These are phyloP conservation scores for Neodontobutis hainanensis DNA, from an alignment of 2,113 vertebrate genomes.

Conservation along the genomic window DNA sequence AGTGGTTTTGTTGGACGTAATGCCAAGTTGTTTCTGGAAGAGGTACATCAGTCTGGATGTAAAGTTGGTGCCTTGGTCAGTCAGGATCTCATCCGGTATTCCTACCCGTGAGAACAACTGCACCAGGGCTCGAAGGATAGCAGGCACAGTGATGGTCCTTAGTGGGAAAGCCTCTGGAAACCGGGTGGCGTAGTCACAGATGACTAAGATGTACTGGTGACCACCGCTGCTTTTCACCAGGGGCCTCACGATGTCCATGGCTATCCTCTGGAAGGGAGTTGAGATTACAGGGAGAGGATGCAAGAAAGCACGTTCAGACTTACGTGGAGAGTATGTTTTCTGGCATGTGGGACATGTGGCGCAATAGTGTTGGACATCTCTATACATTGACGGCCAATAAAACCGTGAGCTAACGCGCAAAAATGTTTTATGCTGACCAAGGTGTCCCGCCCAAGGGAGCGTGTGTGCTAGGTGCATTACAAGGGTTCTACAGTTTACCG, in stretches of 20 bases:
- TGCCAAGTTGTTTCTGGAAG: too few species aligned
- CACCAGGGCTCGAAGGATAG: not conserved
- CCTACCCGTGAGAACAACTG: not conserved
- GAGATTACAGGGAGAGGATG: not conserved
- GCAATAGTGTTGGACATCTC: conserved; percentile 1
- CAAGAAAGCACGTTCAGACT: not conserved
- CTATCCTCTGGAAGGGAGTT: not conserved
- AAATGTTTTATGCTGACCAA: not conserved
- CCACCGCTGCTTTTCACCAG: not conserved
- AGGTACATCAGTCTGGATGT: too few species aligned
- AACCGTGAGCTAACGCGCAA: not conserved
- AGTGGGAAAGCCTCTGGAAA: not conserved
- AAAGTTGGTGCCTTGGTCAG: not conserved
- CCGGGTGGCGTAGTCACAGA: not conserved
- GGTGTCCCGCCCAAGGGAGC: not conserved
- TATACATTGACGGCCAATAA: not conserved
- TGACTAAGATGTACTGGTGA: not conserved
- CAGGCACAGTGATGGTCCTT: rapidly evolving
- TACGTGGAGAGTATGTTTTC: not conserved
- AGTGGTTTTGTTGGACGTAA: too few species aligned
- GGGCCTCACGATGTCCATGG: not conserved
- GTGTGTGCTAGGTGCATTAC: not conserved
- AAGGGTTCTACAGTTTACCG: not conserved
- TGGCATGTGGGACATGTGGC: not conserved
- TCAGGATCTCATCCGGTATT: not conserved